Base-by-base conservation (phyloP, 2,888 invertebrate species). In the Andrena haemorrhoa region DNA sequence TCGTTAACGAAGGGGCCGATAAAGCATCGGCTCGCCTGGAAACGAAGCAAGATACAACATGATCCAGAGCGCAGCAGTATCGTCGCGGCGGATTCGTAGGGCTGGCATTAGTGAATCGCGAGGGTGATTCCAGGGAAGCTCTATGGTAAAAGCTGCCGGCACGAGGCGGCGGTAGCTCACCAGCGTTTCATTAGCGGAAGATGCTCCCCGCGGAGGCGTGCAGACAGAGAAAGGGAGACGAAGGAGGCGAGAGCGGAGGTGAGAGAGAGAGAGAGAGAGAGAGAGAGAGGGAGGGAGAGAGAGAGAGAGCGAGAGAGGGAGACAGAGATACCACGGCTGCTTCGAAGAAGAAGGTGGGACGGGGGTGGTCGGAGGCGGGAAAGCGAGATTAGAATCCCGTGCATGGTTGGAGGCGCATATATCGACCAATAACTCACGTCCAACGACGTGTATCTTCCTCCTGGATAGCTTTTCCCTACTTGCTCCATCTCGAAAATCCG, bases 111-210 rank as follows among this genome's bases (percentile, higher is more conserved):
- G 88, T 81, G 79, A 89, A 81, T 89, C 86, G 89, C 85, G 79
- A 89, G 91, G 88, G 90, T 89, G 88, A 86, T 89, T 88, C 76
- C 71, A 71, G 66, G 71, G 66, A 75, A 88, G 79, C 75, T 88
- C 78, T 87, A 91, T 85, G 87, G 90, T 86, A 88, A 91, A 90
- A 89, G 89, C 88, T 86, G 88, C 88, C 75, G 90, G 92, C 93
- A 94, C 94, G 94, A 92, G 92, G 92, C 90, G 90, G 85, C 92
- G 91, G 92, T 94, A 94, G 93, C 93, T 94, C 94, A 94, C 91
- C 91, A 86, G 89, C 92, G 93, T 94, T 94, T 94, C 94, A 93
- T 94, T 94, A 94, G 92, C 93, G 91, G 91, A 92, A 93, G 93
- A 93, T 93, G 92, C 92, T 92, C 91, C 91, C 91, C 88, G 90